Base-by-base conservation (phyloP, 2,113 vertebrate species). In the Xenopus laevis region DNA sequence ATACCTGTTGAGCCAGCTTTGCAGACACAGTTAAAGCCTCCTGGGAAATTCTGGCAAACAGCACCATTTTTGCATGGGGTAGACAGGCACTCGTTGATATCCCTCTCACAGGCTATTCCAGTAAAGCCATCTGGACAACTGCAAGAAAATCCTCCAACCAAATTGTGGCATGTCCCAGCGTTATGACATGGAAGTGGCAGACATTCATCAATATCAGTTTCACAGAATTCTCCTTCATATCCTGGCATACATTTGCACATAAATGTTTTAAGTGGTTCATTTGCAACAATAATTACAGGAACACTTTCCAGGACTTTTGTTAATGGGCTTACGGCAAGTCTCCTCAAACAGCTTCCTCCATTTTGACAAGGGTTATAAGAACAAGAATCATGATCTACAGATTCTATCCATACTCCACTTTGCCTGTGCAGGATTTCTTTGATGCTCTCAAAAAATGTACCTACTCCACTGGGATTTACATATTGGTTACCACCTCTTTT, bases 391-490 rank as follows among this genome's bases (percentile, higher is more conserved):
- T 97, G 90, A 82, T 99, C 96, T 81, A 97, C 95, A 0, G 95
- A 91, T 77, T 97, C 95, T 1, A 99, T 87, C 74, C 87, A 89
- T 33, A 96, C 94, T 2, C 96, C 96, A 0, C 94, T 96, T 87
- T 98, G 96, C 18, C 95, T 90, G 78, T 94, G 86, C 55, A 99
- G 86, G 65, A 93, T 79, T 21, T 98, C 96, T 83, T 93, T 96
- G 84, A 98, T 95, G 86, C 96, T 98, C 82, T 98, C 95, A 3
- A 99, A 99, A 90, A 98, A 99, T 79, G 97, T 97, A 71, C 95
- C 93, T 46, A 95, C 96, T 0, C 96, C 96, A 0, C 95, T 95
- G 79, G 96, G 93, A 75, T 87, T 98, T 57, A 99, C 92, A 1
- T 98, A 98, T 78, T 96, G 95, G 74, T 86, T 93, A 12, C 85